Base-by-base conservation (phyloP, 2,888 invertebrate genomes). In the Idaea biselata region DNA sequence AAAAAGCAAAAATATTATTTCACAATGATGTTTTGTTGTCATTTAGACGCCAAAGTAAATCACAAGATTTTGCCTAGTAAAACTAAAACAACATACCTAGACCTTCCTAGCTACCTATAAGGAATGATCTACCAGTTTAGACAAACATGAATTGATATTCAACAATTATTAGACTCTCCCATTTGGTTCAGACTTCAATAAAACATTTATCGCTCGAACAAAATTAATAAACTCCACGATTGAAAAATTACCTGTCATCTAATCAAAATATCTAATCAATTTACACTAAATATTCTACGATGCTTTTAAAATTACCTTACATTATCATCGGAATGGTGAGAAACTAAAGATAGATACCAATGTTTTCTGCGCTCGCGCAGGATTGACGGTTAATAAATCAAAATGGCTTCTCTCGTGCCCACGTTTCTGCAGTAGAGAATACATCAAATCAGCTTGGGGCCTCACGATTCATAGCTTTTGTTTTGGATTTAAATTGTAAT, bases 381-480 rank as follows among this genome's bases (percentile, higher is more conserved):
- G 67, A 67, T 72, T 73, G 76, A 76, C 68, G 69, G 74, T 64
- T 78, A 77, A 91, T 89, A 88, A 89, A 89, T 92, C 91, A 90
- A 80, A 73, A 71, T 77, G 73, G 72, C 44, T 14, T 76, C 73
- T 76, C 77, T 79, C 80, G 73, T 79, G 81, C 81, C 82, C 87
- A 90, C 89, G 89, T 88, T 88, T 88, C 87, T 83, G 86, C 87
- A 81, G 84, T 72, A 71, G 79, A 79, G 84, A 84, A 88, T 88
- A 86, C 83, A 88, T 89, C 85, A 86, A 88, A 89, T 76, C 91
- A 89, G 91, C 91, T 91, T 91, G 91, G 82, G 85, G 87, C 88
- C 91, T 91, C 92, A 91, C 91, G 92, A 88, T 74, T 78, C 70
- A 75, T 72, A 75, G 73, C 88, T 85, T 89, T 89, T 90, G 90